Base-by-base conservation (phyloP, 2,888 invertebrate genomes). In the Sinodicranocentrus sp. region DNA sequence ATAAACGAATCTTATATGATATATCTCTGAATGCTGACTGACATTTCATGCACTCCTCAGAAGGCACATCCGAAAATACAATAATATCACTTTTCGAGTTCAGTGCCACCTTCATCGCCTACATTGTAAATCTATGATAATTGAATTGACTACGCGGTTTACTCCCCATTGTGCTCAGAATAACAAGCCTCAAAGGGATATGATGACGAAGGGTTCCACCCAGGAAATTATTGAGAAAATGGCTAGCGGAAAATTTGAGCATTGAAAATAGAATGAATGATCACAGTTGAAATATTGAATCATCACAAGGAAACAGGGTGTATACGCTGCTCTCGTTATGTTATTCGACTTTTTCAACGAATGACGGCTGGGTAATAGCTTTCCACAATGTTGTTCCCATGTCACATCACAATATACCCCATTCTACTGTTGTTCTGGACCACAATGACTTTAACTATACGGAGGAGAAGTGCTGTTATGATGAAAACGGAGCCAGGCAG, bases 141-240 rank as follows among this genome's bases (percentile, higher is more conserved):
- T 82, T 82, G 82, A 82, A 76, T 82, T 82, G 82, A 82, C 82
- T 82, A 72, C 6, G 73, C 25, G 80, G 80, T 73, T 82, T 73
- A 73, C 73, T 68, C 82, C 82, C 82, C 75, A 75, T 82, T 82
- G 82, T 82, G 28, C 43, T 6, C 10, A 23, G 25, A 23, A 68
- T 26, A 17, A 52, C 33, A 8, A 68, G n/a, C 28, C 63, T n/a
- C 8, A 63, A 59, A 23, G 15, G 33, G 10, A 21, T 8, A 25
- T 26, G 57, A 39, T 65, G 68, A 67, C 63, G 82, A 68, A 76
- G 82, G 82, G 82, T 82, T 82, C 82, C 82, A 70, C 82, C 82
- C 82, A 82, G 75, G 72, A 82, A 82, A 82, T 82, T 75, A 75
- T 70, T 17, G 26, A 19, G 28, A n/a, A 23, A 33, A 57, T 67